Conservation (phyloP, 1,140 invertebrate genomes). For the Rhagoletis zephyria region DNA sequence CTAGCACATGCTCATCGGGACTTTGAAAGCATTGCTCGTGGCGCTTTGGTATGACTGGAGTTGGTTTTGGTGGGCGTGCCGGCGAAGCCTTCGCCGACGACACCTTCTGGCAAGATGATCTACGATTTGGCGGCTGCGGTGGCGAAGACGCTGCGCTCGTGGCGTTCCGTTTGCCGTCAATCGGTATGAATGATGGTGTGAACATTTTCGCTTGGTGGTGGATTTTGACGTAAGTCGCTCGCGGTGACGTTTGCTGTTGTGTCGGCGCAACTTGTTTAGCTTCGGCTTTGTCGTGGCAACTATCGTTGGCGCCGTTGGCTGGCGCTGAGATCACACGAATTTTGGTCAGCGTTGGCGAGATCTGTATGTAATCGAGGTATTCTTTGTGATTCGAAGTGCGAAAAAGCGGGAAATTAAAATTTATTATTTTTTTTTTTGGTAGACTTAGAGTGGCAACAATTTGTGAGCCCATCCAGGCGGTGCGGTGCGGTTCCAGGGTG, state of each 20-base stretch:
- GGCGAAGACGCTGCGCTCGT: background rate
- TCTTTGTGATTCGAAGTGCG: conserved; percentile 56
- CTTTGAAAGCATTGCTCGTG: conserved; percentile 78
- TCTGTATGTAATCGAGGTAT: conserved; percentile 84
- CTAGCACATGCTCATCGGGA: conserved; percentile 58
- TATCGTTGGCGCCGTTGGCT: background rate
- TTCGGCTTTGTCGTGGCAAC: background rate
- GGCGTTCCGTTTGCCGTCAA: background rate
- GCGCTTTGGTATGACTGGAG: conserved; percentile 59
- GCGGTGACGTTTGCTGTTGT: background rate
- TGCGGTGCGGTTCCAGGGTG: conserved; percentile 29
- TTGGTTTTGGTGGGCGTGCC: conserved; percentile 6
- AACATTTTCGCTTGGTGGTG: conserved; percentile 53
- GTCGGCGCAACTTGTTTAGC: background rate
- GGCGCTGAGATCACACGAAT: conserved; percentile 76
- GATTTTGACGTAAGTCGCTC: background rate
- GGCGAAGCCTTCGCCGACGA: background rate
- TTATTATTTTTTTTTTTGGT: background rate
- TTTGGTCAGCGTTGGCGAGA: conserved; percentile 84
- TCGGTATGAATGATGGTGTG: conserved; percentile 48
- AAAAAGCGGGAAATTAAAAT: background rate
- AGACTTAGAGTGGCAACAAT: background rate
- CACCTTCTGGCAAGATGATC: conserved; percentile 77
- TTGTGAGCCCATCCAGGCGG: background rate
- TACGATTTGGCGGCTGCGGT: conserved; percentile 73